Evolutionary conservation across 2,113 vertebrate species (phyloP), one percentile per base, ranked within the genome.

Genomic region (Verasper variegatus): DNA sequence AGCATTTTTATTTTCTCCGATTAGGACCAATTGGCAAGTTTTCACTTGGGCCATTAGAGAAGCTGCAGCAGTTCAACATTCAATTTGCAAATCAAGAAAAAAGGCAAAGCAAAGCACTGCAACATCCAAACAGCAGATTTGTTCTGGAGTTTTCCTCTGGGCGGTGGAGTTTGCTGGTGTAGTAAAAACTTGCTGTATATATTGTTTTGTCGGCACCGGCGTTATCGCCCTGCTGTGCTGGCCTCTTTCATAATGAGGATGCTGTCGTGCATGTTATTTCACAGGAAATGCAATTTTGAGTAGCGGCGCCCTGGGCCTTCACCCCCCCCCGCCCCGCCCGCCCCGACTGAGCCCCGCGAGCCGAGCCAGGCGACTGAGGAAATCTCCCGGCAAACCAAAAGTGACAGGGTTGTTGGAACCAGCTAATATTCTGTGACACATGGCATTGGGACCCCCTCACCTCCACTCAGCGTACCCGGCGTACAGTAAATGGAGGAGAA

Each of bases 401-500:
- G 90, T 87, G 92, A 95, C 92, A 92, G 88, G 40, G 87, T 84
- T 63, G 76, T n/a, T 78, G 74, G 75, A 86, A 79, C 78, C 60
- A 64, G 83, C 85, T 92, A 94, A 93, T 93, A 83, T 78, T 81
- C 89, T 80, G 75, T 82, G 90, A 94, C 92, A 90, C 81, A 65
- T 71, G 82, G 87, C 88, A 87, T 70, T 79, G 86, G 92, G 89
- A 82, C 81, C 91, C 75, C 81, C 91, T 94, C 90, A 92, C 91
- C 92, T 92, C 88, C 71, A 71, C 84, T 92, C 83, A 91, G 85
- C 87, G 80, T 65, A 84, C 72, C 75, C 74, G 54, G 86, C 81
- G 68, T 57, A 61, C 68, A 83, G 85, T 72, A 85, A 90, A 90
- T 90, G 84, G 80, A 88, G 87, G 66, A 74, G 71, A 90, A 83